phyloP scores from a whole-genome alignment of 2,888 invertebrate species.

The Diarsia brunnea region DNA sequence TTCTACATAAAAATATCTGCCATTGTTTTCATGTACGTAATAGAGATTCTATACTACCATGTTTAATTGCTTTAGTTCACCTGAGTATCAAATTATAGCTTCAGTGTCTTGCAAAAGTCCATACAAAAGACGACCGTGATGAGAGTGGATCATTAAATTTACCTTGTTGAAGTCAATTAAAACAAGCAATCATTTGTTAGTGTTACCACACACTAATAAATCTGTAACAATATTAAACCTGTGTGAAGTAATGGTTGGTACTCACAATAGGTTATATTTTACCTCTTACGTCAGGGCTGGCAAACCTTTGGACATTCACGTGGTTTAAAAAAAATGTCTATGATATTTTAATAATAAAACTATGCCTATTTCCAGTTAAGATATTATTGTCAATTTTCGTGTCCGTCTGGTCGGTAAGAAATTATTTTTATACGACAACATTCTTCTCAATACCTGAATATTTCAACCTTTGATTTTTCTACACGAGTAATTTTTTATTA shows the following conservation, averaged over 20 bases:
- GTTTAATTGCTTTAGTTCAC: neutral
- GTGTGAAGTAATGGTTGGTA: slow-evolving; percentile 50
- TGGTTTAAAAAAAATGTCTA: neutral
- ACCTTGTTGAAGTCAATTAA: slow-evolving; percentile 30
- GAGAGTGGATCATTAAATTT: slow-evolving; percentile 19
- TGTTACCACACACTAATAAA: slow-evolving; percentile 50
- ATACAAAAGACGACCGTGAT: neutral
- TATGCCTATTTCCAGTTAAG: neutral
- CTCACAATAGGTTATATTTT: slow-evolving; percentile 49
- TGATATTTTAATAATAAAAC: neutral
- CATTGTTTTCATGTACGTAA: too few relatives aligned
- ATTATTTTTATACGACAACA: too few relatives aligned
- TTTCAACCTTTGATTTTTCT: too few relatives aligned
- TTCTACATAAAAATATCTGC: too few relatives aligned
- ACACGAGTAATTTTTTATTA: too few relatives aligned
- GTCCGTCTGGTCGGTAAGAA: neutral
- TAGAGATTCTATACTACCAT: too few relatives aligned
- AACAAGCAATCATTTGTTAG: slow-evolving; percentile 13
- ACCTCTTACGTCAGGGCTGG: slow-evolving; percentile 33
- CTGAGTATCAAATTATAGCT: neutral
- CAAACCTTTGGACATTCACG: slow-evolving; percentile 11
- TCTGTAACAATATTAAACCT: slow-evolving; percentile 34
- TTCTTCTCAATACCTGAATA: too few relatives aligned
- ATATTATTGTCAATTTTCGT: neutral
- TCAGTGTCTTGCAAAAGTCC: neutral